A percentile compares a stretch with the other conserved stretches of the same genome.
These are phyloP conservation scores for Chromis chromis DNA, from an alignment of 2,797 vertebrate species.

Conservation along the genomic window DNA sequence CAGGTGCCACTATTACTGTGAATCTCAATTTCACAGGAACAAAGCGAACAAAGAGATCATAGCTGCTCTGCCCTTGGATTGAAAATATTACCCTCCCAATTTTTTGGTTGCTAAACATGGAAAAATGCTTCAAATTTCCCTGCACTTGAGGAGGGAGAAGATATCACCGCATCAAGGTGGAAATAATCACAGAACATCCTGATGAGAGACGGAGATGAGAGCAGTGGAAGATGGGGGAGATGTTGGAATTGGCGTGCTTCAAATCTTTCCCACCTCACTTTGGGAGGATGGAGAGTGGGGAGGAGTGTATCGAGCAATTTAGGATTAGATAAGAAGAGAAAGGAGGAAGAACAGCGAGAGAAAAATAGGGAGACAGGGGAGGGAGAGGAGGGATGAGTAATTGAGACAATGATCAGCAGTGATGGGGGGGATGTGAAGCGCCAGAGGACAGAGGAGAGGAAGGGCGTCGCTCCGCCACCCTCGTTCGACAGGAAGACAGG, in stretches of 20 bases:
- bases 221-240: constrained; percentile 37
- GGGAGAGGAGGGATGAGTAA: constrained; percentile 75
- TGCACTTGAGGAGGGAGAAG: constrained; percentile 22
- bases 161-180: constrained; percentile 58
- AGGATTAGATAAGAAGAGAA: constrained; percentile 69
- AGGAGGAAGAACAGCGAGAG: constrained; percentile 42
- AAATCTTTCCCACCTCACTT: constrained; percentile 50
- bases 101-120: constrained; percentile 11
- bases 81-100: constrained; percentile 13
- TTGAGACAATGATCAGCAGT: constrained; percentile 85
- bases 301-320: constrained; percentile 24
- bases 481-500: constrained; percentile 50
- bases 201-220: constrained; percentile 61
- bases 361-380: constrained; percentile 21
- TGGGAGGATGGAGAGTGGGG: constrained; percentile 32
- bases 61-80: constrained; percentile 43
- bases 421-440: constrained; percentile 76
- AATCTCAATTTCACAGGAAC: constrained; percentile 53
- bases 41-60: constrained; percentile 50
- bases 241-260: constrained; percentile 30
- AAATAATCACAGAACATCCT: constrained; percentile 60
- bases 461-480: constrained; percentile 66
- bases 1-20: constrained; percentile 48
- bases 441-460: constrained; percentile 70
- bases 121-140: constrained; percentile 23